Evolutionary conservation across 2,113 vertebrate genomes (phyloP), one percentile per base, ranked within the genome.

Genomic region (Oreotrochilus melanogaster): DNA sequence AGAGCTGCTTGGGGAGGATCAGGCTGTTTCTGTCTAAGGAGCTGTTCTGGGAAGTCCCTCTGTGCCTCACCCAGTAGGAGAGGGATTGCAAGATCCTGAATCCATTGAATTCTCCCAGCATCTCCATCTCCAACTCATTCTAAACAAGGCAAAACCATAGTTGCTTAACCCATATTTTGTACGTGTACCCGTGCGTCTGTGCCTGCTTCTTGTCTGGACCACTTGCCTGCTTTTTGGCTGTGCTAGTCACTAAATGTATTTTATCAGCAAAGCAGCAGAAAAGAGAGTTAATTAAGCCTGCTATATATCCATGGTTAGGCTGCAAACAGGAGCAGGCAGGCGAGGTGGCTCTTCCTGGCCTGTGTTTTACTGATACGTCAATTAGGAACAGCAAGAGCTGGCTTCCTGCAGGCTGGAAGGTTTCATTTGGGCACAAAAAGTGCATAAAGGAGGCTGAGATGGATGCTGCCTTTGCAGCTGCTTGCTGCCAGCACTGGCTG

Each of bases 341-440:
- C 21, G 37, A 7, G 62, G 31, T 47, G 67, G 31, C 54, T 61
- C 54, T 61, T 79, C 51, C 37, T 57, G 31, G 80, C 33, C 39
- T 79, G 54, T 51, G 22, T 53, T 85, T 61, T 61, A 50, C 70
- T 54, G 76, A 35, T 37, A 15, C 5, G 54, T 24, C 4, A 16
- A 42, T 91, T 75, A 79, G 47, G 81, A 76, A 6, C 58, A 89
- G 89, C 42, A 76, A 75, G 58, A 57, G 7, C 33, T 89, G 73
- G 45, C 35, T 50, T 45, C 37, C 78, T 82, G 58, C 22, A 13
- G 61, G 74, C 54, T 75, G 58, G 42, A 47, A 75, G 57, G 48
- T 39, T 78, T 69, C 65, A 45, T 75, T 48, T 43, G 70, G 73
- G 73, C 78, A 87, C 39, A 48, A 37, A 3, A 7, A 9, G 57